phyloP scores from a whole-genome alignment of 2,797 vertebrate species.

The Rhinichthys osculus region DNA sequence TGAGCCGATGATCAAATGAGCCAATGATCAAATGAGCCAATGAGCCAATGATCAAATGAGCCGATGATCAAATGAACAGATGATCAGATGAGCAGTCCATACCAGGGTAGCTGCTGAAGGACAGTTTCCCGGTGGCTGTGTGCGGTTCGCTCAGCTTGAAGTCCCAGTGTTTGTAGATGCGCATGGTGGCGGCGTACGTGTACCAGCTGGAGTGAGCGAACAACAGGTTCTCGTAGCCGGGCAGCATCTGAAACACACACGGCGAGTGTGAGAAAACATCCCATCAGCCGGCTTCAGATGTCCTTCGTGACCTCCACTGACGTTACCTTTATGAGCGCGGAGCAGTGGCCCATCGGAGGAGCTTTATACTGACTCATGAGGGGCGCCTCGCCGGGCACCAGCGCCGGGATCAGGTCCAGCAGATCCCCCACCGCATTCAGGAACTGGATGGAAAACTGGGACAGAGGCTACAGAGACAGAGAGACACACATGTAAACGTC shows the following conservation, averaged over 20 bases:
- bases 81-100: not conserved
- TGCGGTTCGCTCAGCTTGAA: conserved; percentile 78
- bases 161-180: conserved; percentile 88
- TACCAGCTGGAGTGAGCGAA: conserved; percentile 90
- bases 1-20: no score
- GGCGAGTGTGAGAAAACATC: not conserved
- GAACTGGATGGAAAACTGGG: conserved; percentile 84
- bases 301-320: not conserved
- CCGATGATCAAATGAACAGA: not conserved
- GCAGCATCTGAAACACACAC: conserved; percentile 76
- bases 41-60: no score
- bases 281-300: not conserved
- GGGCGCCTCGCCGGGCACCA: conserved; percentile 67
- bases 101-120: conserved; percentile 91
- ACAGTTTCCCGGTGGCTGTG: conserved; percentile 75
- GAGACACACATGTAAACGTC: conserved; percentile 13
- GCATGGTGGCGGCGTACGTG: conserved; percentile 84
- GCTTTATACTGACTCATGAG: conserved; percentile 61
- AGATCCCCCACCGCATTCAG: conserved; percentile 89
- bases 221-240: conserved; percentile 85
- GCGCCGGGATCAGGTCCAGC: conserved; percentile 87
- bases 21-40: no score
- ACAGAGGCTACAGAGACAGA: conserved; percentile 79
- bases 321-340: conserved; percentile 92
- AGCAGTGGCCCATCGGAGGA: conserved; percentile 93